phyloP scores from a whole-genome alignment of 2,888 invertebrate species.

The Elaeidobius kamerunicus region DNA sequence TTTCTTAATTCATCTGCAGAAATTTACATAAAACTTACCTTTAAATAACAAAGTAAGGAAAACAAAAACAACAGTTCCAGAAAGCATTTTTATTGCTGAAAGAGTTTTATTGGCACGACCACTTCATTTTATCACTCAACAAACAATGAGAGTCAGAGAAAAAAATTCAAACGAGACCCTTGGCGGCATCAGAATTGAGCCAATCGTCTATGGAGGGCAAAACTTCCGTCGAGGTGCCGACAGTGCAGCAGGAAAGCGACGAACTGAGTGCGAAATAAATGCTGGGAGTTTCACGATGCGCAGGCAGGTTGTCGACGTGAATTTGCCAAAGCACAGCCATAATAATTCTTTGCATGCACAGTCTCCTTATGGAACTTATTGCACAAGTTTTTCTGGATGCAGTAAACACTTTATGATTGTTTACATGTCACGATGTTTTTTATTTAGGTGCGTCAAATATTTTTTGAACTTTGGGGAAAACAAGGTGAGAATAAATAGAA shows the following conservation, averaged over 20 bases:
- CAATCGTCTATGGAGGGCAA: conserved; percentile 34
- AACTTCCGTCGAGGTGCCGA: conserved; percentile 33
- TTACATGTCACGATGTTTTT: conserved; percentile 5
- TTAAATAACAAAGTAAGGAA: conserved; percentile 17
- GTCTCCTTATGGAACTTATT: conserved; percentile 12
- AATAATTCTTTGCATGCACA: conserved; percentile 16
- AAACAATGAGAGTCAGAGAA: conserved; percentile 6
- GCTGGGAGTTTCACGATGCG: conserved; percentile 23
- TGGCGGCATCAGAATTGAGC: conserved; percentile 26
- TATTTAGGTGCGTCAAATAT: no score
- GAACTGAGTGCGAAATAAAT: conserved; percentile 29
- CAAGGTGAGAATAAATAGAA: no score
- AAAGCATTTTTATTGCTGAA: conserved; percentile 10
- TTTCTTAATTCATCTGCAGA: no score
- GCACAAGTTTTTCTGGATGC: conserved; percentile 10
- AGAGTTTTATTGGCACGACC: conserved; percentile 22
- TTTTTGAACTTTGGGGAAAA: no score
- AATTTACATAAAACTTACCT: conserved; percentile 16
- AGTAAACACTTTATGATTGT: conserved; percentile 12
- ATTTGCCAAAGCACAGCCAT: conserved; percentile 18
- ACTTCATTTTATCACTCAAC: conserved; percentile 26
- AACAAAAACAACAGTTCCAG: conserved; percentile 17
- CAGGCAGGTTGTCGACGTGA: conserved; percentile 18
- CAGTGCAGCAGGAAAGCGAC: conserved; percentile 30
- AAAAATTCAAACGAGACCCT: conserved; percentile 24